These are phyloP conservation scores for Nudaria mundana DNA, from an alignment of 2,888 invertebrate genomes.

Conservation along the genomic window DNA sequence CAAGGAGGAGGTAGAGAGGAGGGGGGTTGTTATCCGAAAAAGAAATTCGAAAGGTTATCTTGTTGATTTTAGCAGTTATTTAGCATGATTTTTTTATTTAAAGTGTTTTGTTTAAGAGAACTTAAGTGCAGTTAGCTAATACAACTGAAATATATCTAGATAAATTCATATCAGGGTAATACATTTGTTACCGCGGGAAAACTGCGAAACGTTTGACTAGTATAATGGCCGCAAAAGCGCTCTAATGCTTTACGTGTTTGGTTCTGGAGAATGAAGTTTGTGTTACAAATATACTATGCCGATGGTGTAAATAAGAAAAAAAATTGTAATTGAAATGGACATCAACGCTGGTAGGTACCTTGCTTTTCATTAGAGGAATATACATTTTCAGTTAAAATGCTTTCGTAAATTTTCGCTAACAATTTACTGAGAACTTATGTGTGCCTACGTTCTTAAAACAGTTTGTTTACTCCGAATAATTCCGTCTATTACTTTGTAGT, in stretches of 20 bases:
- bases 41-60: slow-evolving; percentile 35
- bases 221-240: slow-evolving; percentile 80
- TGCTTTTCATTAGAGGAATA: slow-evolving; percentile 16
- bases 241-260: slow-evolving; percentile 77
- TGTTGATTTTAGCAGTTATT: slow-evolving; percentile 21
- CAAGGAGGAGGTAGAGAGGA: no score
- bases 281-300: slow-evolving; percentile 45
- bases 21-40: slow-evolving; percentile 22
- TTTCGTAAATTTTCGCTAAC: slow-evolving; percentile 28
- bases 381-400: slow-evolving; percentile 24
- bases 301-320: slow-evolving; percentile 45
- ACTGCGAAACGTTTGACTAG: slow-evolving; percentile 73
- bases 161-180: slow-evolving; percentile 24
- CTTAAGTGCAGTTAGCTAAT: slow-evolving; percentile 25
- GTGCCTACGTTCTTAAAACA: no score
- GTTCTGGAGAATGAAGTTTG: slow-evolving; percentile 54
- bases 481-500: no score
- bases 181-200: slow-evolving; percentile 73
- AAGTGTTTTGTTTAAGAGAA: slow-evolving; percentile 23
- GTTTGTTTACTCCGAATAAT: no score
- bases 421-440: slow-evolving; percentile 25
- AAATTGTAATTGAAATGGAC: slow-evolving; percentile 68
- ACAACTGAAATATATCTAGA: slow-evolving; percentile 17
- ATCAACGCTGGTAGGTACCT: slow-evolving; percentile 71
- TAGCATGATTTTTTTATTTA: slow-evolving; percentile 23